Percentiles rank a stretch among this genome's conserved stretches.
Conservation (phyloP, 2,113 vertebrate genomes). For the Apeltes quadracus region DNA sequence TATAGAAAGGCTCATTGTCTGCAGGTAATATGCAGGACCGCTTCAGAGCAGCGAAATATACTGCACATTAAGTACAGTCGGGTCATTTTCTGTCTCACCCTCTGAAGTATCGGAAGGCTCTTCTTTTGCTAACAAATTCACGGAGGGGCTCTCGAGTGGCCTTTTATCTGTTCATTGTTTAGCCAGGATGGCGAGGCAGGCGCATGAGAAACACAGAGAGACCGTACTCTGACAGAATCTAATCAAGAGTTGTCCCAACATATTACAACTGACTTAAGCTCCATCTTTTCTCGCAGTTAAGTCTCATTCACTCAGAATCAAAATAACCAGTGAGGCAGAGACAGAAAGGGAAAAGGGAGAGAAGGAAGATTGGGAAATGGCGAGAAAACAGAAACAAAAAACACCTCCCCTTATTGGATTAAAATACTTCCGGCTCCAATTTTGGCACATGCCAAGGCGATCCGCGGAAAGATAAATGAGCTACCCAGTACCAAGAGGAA, state of each 20-base stretch:
- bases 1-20: constrained; percentile 51
- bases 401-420: constrained; percentile 57
- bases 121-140: constrained; percentile 59
- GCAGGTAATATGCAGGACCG: too few relatives aligned
- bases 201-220: constrained; percentile 60
- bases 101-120: constrained; percentile 24
- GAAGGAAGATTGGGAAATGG: constrained; percentile 60
- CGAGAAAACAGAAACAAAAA: constrained; percentile 6
- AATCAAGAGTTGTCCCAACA: constrained; percentile 76
- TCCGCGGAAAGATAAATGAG: constrained; percentile 82
- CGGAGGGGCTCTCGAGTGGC: constrained; percentile 32
- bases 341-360: constrained; percentile 49
- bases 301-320: constrained; percentile 69
- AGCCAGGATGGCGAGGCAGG: constrained; percentile 33
- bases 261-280: constrained; percentile 74
- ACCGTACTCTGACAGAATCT: constrained; percentile 67
- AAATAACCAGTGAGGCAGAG: constrained; percentile 63
- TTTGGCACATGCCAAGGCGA: constrained; percentile 67
- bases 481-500: constrained; percentile 74
- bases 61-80: too few relatives aligned
- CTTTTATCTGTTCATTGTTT: constrained; percentile 49
- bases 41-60: too few relatives aligned
- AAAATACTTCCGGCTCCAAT: constrained; percentile 77
- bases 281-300: constrained; percentile 68
- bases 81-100: constrained; percentile 11